Evolutionary conservation across 2,797 vertebrate species (phyloP).

Genomic region (Dryobates pubescens): DNA sequence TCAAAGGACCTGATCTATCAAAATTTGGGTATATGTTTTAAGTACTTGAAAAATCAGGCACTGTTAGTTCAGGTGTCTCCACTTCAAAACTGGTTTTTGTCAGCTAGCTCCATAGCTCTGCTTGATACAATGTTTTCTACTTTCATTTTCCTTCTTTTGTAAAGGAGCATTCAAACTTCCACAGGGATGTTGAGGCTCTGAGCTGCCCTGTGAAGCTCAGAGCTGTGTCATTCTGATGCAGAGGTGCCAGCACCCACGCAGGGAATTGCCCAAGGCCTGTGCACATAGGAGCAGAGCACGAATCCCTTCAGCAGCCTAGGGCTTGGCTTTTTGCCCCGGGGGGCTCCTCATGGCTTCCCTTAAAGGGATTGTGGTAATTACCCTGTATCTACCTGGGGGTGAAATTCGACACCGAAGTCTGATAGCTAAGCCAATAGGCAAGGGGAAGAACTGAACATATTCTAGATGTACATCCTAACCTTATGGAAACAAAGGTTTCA

Average conservation of each 20-base stretch:
- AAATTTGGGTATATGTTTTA: neutral
- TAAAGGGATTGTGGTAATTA: neutral
- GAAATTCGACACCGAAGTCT: neutral
- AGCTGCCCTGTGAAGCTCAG: neutral
- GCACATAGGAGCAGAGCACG: fast-evolving
- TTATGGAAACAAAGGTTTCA: constrained; percentile 61
- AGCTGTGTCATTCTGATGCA: fast-evolving
- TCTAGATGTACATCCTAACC: neutral
- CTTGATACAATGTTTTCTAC: neutral
- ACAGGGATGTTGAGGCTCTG: fast-evolving
- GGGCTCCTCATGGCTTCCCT: fast-evolving
- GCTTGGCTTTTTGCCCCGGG: neutral
- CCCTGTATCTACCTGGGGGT: fast-evolving
- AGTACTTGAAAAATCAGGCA: neutral
- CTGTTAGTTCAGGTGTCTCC: neutral
- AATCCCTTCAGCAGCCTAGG: fast-evolving
- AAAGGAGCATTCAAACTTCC: neutral
- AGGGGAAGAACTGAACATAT: neutral
- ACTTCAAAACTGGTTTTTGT: neutral
- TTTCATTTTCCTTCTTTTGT: neutral
- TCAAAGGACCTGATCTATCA: neutral
- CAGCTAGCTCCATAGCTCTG: neutral
- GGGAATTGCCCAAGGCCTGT: fast-evolving
- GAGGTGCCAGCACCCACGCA: fast-evolving
- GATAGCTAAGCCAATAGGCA: neutral